These are phyloP conservation scores for Platerodrilus igneus DNA, from an alignment of 2,888 invertebrate genomes.

Conservation along the genomic window DNA sequence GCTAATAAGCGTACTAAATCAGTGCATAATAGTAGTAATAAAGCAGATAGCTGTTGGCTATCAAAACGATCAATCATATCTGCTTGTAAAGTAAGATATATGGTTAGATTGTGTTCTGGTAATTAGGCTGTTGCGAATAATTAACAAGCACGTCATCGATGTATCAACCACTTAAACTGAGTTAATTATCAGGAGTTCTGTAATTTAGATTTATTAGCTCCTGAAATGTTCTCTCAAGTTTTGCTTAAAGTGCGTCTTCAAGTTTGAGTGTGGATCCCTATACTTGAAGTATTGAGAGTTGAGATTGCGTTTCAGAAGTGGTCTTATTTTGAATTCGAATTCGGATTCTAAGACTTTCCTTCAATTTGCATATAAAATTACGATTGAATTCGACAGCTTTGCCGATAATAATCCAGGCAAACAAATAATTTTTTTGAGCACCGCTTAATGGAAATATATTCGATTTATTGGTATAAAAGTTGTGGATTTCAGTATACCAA, in stretches of 20 bases:
- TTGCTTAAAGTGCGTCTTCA: slow-evolving; percentile 21
- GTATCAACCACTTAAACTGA: slow-evolving; percentile 40
- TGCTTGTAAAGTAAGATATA: slow-evolving; percentile 38
- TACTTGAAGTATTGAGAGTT: slow-evolving; percentile 17
- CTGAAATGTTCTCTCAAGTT: slow-evolving; percentile 19
- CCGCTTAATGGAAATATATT: too few species aligned
- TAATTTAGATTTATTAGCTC: slow-evolving; percentile 32
- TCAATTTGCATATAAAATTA: slow-evolving; percentile 19
- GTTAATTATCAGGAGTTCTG: slow-evolving; percentile 34
- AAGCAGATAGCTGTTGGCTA: too few species aligned
- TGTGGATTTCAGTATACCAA: too few species aligned
- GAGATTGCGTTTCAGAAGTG: slow-evolving; percentile 20
- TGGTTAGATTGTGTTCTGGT: slow-evolving; percentile 42
- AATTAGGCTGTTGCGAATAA: slow-evolving; percentile 45
- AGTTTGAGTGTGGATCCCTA: slow-evolving; percentile 19
- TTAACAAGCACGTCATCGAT: slow-evolving; percentile 43
- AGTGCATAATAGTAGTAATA: too few species aligned
- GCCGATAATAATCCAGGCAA: too few species aligned
- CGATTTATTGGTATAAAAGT: too few species aligned
- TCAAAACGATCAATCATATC: slow-evolving; percentile 38
- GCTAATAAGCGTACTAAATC: too few species aligned
- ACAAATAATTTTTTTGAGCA: too few species aligned
- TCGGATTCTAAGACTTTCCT: slow-evolving; percentile 15
- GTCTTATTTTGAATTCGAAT: slow-evolving; percentile 21
- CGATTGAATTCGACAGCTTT: too few species aligned